These are phyloP conservation scores for Stratiomys singularior DNA, from an alignment of 2,888 invertebrate genomes.

Conservation along the genomic window DNA sequence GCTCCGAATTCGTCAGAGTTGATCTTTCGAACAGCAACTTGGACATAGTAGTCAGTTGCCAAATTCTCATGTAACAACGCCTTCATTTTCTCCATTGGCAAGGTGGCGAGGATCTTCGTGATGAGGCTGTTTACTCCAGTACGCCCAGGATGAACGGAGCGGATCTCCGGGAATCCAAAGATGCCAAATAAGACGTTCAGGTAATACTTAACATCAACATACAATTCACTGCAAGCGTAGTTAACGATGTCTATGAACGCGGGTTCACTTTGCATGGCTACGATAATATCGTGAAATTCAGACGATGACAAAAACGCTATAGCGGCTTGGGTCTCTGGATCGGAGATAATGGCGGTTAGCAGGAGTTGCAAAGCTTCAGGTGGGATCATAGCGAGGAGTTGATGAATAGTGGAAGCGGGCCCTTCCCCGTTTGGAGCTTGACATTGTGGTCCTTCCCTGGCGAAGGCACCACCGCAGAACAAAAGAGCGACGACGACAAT, in stretches of 20 bases:
- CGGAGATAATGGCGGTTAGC: constrained; percentile 39
- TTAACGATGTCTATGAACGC: constrained; percentile 16
- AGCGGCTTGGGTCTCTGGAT: constrained; percentile 47
- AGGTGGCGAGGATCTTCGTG: too few species aligned
- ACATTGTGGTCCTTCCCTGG: too few species aligned
- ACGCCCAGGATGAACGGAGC: constrained; percentile 19
- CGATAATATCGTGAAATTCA: constrained; percentile 42
- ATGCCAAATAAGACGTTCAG: too few species aligned
- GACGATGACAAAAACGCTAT: constrained; percentile 45
- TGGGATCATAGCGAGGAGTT: constrained; percentile 41
- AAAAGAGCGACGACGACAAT: too few species aligned
- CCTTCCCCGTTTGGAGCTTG: constrained; percentile 47
- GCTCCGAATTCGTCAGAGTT: too few species aligned
- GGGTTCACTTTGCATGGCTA: neutral
- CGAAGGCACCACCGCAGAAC: too few species aligned
- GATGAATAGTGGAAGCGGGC: constrained; percentile 32
- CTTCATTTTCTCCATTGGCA: too few species aligned
- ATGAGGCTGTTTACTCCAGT: too few species aligned
- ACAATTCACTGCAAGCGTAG: constrained; percentile 47
- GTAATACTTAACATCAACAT: too few species aligned
- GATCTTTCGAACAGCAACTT: too few species aligned
- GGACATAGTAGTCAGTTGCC: too few species aligned
- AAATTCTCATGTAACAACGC: too few species aligned
- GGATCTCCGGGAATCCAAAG: constrained; percentile 43
- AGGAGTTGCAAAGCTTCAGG: constrained; percentile 27